phyloP scores from a whole-genome alignment of 2,888 invertebrate genomes.

The Rhopalosiphum nymphaeae region DNA sequence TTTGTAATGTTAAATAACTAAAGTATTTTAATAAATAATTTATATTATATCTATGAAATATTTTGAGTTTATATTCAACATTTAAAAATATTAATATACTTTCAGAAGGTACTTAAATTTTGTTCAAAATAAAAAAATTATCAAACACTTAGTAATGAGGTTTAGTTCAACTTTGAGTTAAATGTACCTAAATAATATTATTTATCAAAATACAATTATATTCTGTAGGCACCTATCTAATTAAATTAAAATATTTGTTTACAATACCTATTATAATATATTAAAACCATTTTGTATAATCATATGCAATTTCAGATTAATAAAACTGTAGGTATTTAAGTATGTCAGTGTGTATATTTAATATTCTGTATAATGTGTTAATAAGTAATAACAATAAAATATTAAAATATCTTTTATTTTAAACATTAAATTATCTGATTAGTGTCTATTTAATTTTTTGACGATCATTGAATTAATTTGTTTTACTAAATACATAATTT shows the following conservation, averaged over 20 bases:
- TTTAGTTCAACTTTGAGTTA: not conserved
- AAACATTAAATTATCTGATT: not conserved
- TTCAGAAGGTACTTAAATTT: not conserved
- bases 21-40: not conserved
- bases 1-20: not conserved
- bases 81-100: not conserved
- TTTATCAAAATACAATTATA: not conserved
- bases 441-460: not conserved
- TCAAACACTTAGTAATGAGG: not conserved
- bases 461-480: too few species aligned
- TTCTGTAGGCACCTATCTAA: not conserved
- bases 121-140: not conserved
- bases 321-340: not conserved
- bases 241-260: not conserved
- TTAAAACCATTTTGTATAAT: not conserved
- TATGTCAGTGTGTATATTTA: not conserved
- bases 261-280: not conserved
- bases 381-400: not conserved
- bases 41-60: not conserved
- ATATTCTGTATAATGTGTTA: not conserved
- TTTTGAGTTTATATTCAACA: not conserved
- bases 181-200: not conserved
- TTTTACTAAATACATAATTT: not conserved
- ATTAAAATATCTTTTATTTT: not conserved
- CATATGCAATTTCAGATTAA: not conserved